These are phyloP conservation scores for Mormyrops attenuatus DNA, from an alignment of 2,797 vertebrate species.

Conservation along the genomic window DNA sequence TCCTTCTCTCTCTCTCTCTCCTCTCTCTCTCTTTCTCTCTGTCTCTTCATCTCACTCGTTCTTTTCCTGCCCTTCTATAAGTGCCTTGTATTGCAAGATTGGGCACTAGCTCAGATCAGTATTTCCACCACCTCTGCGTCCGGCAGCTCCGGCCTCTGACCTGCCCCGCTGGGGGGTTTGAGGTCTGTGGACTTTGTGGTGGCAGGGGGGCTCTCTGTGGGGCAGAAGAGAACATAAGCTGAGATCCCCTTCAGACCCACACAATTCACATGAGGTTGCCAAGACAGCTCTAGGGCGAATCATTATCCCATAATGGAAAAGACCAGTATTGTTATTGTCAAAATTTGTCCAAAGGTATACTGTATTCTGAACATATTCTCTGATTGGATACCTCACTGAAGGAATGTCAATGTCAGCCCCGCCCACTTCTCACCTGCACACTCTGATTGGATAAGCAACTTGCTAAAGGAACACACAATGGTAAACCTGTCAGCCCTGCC, in stretches of 20 bases:
- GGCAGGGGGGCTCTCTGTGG: conserved; percentile 6
- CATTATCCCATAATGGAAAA: not conserved
- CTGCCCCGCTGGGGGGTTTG: not conserved
- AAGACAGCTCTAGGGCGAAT: not conserved
- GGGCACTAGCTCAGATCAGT: conserved; percentile 13
- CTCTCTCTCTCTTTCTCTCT: not conserved
- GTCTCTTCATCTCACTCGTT: not conserved
- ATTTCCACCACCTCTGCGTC: conserved; percentile 27
- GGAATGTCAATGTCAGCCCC: not conserved
- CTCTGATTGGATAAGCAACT: not conserved
- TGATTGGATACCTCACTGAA: not conserved
- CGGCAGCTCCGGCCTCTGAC: conserved; percentile 10
- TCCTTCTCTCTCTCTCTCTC: not conserved
- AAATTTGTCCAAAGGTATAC: not conserved
- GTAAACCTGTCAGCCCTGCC: too few relatives aligned
- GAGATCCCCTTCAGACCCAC: not conserved
- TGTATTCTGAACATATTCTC: not conserved
- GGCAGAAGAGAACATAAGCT: not conserved
- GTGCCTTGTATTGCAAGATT: not conserved
- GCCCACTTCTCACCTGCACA: too few relatives aligned
- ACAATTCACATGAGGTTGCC: not conserved
- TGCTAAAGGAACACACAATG: not conserved
- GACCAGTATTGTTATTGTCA: not conserved
- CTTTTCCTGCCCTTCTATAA: not conserved
- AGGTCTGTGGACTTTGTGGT: not conserved